Percentiles rank a stretch among this genome's conserved stretches.
Conservation (phyloP, 2,797 vertebrate species). For the Steatocranus sp. region DNA sequence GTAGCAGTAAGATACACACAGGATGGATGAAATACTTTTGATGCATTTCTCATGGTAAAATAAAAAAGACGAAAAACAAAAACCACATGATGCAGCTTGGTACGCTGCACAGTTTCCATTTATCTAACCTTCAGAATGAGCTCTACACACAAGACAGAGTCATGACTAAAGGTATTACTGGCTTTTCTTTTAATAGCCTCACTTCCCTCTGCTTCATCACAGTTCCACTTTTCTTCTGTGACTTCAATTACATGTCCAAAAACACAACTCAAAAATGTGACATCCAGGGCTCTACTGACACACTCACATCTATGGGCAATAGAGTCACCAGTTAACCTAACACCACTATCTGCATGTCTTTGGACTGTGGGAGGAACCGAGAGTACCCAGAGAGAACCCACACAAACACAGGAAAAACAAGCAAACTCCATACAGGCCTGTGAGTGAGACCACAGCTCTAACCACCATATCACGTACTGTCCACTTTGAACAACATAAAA, state of each 20-base stretch:
- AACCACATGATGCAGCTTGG: rapidly evolving
- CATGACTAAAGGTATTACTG: neutral
- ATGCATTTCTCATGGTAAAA: neutral
- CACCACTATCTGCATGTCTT: neutral
- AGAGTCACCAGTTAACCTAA: rapidly evolving
- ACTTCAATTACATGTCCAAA: neutral
- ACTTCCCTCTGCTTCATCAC: constrained; percentile 20
- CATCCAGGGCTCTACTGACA: neutral
- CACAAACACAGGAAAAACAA: neutral
- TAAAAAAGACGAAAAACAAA: neutral
- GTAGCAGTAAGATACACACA: neutral
- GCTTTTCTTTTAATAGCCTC: constrained; percentile 12
- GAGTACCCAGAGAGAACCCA: neutral
- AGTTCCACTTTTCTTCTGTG: constrained; percentile 20
- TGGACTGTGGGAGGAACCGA: rapidly evolving
- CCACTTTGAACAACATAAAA: neutral
- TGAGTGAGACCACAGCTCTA: neutral
- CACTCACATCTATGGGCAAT: neutral
- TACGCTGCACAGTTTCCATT: neutral
- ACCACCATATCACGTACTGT: neutral
- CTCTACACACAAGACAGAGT: neutral
- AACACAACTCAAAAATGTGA: neutral
- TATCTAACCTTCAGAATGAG: neutral
- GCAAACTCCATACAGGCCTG: neutral
- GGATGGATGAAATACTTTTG: neutral